phyloP scores from a whole-genome alignment of 2,113 vertebrate genomes.

The Charina bottae region DNA sequence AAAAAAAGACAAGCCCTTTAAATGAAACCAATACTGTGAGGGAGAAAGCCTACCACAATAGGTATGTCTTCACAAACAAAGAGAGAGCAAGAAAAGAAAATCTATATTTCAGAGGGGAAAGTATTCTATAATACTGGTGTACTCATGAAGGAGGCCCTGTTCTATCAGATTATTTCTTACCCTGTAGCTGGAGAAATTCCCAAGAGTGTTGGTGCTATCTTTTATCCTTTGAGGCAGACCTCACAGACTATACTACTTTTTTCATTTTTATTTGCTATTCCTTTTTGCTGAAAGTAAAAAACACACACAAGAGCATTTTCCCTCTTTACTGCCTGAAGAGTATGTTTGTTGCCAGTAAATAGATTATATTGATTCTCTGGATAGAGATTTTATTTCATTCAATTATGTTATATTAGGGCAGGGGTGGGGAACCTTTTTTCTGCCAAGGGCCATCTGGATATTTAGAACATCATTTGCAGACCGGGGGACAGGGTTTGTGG shows the following conservation, averaged over 20 bases:
- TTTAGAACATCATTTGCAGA: too few species aligned
- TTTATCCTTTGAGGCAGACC: neutral
- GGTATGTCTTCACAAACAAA: neutral
- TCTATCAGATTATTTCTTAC: too few species aligned
- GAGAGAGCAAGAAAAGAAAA: neutral
- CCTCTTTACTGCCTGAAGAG: neutral
- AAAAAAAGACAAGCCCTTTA: neutral
- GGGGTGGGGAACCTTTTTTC: too few species aligned
- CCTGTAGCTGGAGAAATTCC: neutral
- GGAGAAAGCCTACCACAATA: neutral
- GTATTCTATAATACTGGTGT: neutral
- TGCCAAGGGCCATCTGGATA: too few species aligned
- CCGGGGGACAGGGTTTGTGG: too few species aligned
- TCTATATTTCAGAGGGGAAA: neutral
- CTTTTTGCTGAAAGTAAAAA: neutral
- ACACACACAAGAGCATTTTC: neutral
- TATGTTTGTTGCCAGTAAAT: neutral
- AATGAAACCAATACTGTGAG: neutral
- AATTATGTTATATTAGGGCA: neutral
- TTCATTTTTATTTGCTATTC: neutral
- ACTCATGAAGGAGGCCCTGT: neutral
- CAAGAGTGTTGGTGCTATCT: neutral
- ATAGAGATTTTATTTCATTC: slow-evolving; percentile 18
- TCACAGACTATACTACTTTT: neutral
- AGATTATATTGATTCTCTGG: neutral